Base-by-base conservation (phyloP, 2,797 vertebrate species). In the Anguilla marmorata region DNA sequence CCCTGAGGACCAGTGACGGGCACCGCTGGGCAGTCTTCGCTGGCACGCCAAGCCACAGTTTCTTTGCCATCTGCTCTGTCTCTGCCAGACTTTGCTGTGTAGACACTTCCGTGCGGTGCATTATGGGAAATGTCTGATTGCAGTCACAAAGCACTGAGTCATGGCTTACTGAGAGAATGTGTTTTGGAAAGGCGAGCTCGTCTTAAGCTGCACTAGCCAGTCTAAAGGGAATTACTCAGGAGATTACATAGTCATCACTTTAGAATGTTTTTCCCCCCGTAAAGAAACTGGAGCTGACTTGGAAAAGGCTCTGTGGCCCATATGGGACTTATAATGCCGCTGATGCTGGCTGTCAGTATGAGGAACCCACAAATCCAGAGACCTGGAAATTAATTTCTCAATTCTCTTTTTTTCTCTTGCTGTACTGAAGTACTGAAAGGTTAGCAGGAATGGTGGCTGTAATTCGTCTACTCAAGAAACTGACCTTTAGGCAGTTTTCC, bases 211-310 rank as follows among this genome's bases (percentile, higher is more conserved):
- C 30, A 79, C 27, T 92, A 95, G 94, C 95, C 92, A 94, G 90
- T 93, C 92, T 95, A 92, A 92, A 93, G 92, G 95, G 96, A 96
- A 96, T 97, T 97, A 96, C 95, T 95, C 93, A 94, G 93, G 94
- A 96, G 96, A 96, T 97, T 97, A 96, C 96, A 95, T 93, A 95
- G 95, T 96, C 96, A 96, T 96, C 96, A 95, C 95, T 96, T 97
- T 93, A 92, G 94, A 94, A 95, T 94, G 94, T 94, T 94, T 95
- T 95, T 60, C 9, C 50, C 88, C 92, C 94, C 93, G 4, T 82
- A 91, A 92, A 94, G 94, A 96, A 96, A 95, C 94, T 86, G 89
- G 90, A 96, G 96, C 95, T 96, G 96, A 96, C 95, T 94, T 95
- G 91, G 94, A 95, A 94, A 96, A 96, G 95, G 91, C 95, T 93